These are phyloP conservation scores for Ciconia boyciana DNA, from an alignment of 2,113 vertebrate genomes.

Conservation along the genomic window DNA sequence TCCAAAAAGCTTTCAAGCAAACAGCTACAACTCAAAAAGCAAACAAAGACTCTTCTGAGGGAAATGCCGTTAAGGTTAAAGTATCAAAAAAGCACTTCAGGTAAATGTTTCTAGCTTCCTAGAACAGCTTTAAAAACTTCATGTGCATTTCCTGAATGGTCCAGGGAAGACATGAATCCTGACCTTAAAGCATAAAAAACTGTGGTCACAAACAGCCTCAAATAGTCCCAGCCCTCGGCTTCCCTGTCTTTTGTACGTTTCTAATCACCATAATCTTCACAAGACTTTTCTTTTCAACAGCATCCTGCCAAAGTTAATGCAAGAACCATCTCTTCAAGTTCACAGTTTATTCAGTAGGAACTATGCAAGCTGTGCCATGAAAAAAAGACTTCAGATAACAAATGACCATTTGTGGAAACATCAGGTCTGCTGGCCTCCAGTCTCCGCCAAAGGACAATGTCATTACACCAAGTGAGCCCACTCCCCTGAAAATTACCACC, in stretches of 20 bases:
- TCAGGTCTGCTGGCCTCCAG: background rate
- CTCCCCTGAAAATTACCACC: background rate
- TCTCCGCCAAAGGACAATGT: background rate
- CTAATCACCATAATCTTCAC: background rate
- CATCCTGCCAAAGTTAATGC: background rate
- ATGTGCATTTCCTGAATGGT: background rate
- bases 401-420: background rate
- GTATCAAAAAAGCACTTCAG: background rate
- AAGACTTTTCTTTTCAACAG: background rate
- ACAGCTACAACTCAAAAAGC: background rate
- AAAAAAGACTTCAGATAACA: background rate
- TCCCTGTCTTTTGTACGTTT: background rate
- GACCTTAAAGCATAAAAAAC: background rate
- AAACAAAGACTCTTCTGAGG: background rate
- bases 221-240: background rate
- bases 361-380: background rate
- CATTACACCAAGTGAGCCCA: background rate
- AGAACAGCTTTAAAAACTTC: background rate
- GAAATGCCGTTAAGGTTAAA: background rate
- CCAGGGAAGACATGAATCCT: background rate
- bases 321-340: background rate
- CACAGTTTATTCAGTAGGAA: background rate
- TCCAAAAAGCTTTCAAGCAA: background rate
- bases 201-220: background rate
- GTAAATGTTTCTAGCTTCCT: background rate